A percentile compares a stretch with the other conserved stretches of the same genome.
Conservation (phyloP, 2,113 vertebrate genomes). For the Accipiter virgatus region DNA sequence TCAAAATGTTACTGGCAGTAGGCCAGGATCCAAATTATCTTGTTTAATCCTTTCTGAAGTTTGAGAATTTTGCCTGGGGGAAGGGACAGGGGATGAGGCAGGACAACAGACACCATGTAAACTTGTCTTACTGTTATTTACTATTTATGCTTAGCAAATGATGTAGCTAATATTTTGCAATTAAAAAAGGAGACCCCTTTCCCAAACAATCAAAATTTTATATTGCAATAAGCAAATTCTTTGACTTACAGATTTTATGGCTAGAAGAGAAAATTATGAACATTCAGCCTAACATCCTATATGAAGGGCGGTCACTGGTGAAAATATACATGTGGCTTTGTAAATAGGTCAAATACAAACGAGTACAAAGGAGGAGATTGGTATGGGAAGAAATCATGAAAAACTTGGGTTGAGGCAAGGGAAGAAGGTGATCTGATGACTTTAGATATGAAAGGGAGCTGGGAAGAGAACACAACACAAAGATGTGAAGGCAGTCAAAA, state of each 20-base stretch:
- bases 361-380: not conserved
- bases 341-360: not conserved
- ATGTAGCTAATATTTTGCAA: not conserved
- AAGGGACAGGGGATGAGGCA: not conserved
- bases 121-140: not conserved
- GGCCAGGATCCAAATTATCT: not conserved
- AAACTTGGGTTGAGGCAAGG: not conserved
- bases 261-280: not conserved
- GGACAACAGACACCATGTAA: not conserved
- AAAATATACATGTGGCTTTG: not conserved
- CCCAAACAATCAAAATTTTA: not conserved
- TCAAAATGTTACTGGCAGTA: not conserved
- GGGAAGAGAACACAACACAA: not conserved
- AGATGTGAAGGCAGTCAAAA: not conserved
- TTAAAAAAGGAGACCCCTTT: not conserved
- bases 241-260: not conserved
- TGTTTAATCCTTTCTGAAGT: not conserved
- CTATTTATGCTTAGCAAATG: not conserved
- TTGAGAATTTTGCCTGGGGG: not conserved
- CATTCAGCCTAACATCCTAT: not conserved
- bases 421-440: not conserved
- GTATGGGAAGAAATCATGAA: not conserved
- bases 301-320: accelerated
- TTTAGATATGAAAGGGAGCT: not conserved
- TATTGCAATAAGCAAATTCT: not conserved